Percentiles rank a stretch among this genome's conserved stretches.
Conservation (phyloP, 2,113 vertebrate species). For the Colaptes auratus region DNA sequence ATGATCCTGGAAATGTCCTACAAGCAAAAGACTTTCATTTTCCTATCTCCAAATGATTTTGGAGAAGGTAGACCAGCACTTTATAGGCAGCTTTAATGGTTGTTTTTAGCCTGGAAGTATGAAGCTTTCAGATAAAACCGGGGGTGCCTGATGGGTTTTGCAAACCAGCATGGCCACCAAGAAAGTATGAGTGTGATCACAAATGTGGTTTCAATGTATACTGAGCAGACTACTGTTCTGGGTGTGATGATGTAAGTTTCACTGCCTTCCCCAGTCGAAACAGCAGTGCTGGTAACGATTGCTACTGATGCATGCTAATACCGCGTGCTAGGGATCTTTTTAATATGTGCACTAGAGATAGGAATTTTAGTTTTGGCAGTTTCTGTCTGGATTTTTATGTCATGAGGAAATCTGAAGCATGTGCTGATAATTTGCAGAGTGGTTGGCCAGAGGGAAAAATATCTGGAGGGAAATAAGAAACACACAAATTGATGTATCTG, state of each 20-base stretch:
- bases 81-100: neutral
- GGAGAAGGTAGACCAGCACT: neutral
- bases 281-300: neutral
- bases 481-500: neutral
- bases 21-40: neutral
- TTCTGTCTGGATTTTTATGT: neutral
- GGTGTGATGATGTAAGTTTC: neutral
- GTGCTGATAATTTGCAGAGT: neutral
- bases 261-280: fast-evolving
- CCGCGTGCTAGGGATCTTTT: neutral
- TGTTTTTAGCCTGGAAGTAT: neutral
- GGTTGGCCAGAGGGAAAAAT: neutral
- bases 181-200: neutral
- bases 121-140: neutral
- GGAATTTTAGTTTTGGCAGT: neutral
- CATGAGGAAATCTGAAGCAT: neutral
- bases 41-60: neutral
- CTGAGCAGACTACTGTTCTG: neutral
- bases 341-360: neutral
- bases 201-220: neutral
- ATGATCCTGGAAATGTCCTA: neutral
- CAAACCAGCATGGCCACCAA: neutral
- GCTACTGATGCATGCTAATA: neutral
- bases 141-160: neutral
- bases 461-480: neutral